Conservation (phyloP, 2,113 vertebrate genomes). For the Megaceryle maxima region DNA sequence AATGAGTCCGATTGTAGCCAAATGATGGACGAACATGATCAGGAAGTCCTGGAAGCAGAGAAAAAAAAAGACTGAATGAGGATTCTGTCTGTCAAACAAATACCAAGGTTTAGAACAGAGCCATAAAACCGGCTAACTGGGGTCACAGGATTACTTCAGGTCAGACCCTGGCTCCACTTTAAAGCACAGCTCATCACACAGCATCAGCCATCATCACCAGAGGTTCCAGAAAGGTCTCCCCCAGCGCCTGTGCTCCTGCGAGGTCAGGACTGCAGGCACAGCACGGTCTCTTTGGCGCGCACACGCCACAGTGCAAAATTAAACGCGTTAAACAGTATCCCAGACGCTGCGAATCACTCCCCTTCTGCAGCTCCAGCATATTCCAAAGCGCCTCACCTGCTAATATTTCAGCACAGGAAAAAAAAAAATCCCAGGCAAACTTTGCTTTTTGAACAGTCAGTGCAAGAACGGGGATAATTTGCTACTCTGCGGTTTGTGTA, state of each 20-base stretch:
- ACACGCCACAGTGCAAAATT: background rate
- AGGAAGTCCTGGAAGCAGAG: slow-evolving; percentile 86
- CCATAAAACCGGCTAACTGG: background rate
- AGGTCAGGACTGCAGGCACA: background rate
- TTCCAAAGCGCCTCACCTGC: background rate
- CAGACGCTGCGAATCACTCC: background rate
- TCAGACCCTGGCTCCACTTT: background rate
- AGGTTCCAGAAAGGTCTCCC: background rate
- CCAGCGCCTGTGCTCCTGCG: background rate
- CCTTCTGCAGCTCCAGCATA: background rate
- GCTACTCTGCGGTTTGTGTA: background rate
- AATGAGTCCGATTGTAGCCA: slow-evolving; percentile 87
- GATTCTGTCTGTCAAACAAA: background rate
- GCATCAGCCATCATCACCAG: background rate
- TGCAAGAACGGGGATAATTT: background rate
- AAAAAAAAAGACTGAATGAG: background rate
- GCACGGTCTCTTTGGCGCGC: background rate
- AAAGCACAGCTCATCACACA: background rate
- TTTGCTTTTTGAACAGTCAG: background rate
- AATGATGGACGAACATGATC: slow-evolving; percentile 95
- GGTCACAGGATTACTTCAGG: background rate
- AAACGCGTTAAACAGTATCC: background rate
- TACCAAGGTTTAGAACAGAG: background rate
- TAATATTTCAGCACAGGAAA: background rate
- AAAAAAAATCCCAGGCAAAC: background rate